A percentile compares a stretch with the other conserved stretches of the same genome.
Conservation (phyloP, 2,797 vertebrate genomes). For the Chaetodon trifasciatus region DNA sequence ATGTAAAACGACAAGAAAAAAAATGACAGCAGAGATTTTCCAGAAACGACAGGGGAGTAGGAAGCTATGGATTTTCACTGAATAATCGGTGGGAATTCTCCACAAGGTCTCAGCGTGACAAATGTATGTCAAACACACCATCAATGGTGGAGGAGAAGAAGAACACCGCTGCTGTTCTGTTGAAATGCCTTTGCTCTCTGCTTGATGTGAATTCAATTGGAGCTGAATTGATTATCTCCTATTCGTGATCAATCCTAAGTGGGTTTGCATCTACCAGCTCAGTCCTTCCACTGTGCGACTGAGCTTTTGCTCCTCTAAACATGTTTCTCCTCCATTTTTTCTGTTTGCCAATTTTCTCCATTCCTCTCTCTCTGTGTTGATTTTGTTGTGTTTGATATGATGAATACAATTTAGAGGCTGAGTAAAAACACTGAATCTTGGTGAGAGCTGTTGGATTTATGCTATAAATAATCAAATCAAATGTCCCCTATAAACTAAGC, state of each 20-base stretch:
- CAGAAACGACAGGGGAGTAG: conserved; percentile 50
- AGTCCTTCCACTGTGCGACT: conserved; percentile 26
- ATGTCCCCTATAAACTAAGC: neutral
- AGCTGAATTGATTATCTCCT: conserved; percentile 76
- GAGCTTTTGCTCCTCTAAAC: conserved; percentile 30
- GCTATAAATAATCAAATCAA: neutral
- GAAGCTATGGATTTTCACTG: conserved; percentile 65
- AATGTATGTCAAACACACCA: conserved; percentile 71
- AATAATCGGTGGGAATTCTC: conserved; percentile 65
- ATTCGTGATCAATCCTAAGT: conserved; percentile 76
- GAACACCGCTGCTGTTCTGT: conserved; percentile 51
- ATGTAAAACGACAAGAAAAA: conserved; percentile 48
- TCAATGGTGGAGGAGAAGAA: conserved; percentile 55
- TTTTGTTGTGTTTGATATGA: neutral
- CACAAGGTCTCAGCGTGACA: conserved; percentile 73
- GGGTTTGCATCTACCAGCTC: conserved; percentile 59
- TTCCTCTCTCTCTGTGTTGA: neutral
- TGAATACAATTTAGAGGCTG: neutral
- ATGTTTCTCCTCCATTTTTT: conserved; percentile 17
- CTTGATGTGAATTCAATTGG: conserved; percentile 76
- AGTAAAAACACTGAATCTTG: neutral
- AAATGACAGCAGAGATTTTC: conserved; percentile 55
- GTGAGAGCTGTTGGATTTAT: neutral
- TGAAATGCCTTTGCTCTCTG: conserved; percentile 60
- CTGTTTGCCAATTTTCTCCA: neutral